phyloP scores from a whole-genome alignment of 2,797 vertebrate genomes.

The Epinephelus awoara region DNA sequence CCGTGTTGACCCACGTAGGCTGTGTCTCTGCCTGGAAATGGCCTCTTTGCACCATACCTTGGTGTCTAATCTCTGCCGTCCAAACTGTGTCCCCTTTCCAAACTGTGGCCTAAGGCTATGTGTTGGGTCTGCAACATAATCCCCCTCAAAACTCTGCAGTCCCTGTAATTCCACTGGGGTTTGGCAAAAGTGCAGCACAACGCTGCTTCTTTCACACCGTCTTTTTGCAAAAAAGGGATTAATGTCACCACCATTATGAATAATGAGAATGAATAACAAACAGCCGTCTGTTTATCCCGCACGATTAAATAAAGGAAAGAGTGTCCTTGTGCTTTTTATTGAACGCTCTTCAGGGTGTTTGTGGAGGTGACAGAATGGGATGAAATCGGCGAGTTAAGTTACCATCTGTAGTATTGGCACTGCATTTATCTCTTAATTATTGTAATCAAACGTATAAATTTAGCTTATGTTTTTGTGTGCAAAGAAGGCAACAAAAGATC shows the following conservation, averaged over 20 bases:
- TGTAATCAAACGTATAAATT: not conserved
- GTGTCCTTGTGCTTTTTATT: conserved; percentile 54
- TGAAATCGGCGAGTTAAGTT: conserved; percentile 23
- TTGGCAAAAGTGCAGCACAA: conserved; percentile 57
- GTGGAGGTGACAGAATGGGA: conserved; percentile 39
- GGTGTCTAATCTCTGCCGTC: conserved; percentile 82
- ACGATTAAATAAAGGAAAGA: conserved; percentile 59
- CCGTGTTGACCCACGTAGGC: conserved; percentile 50
- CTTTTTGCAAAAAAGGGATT: conserved; percentile 74
- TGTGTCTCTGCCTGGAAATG: conserved; percentile 56
- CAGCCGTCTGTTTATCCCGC: conserved; percentile 75
- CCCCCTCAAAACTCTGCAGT: conserved; percentile 70
- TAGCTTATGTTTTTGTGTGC: not conserved
- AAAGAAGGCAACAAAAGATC: not conserved
- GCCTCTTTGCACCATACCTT: conserved; percentile 53
- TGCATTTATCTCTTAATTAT: conserved; percentile 24
- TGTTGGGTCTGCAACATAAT: conserved; percentile 78
- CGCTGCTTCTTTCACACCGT: conserved; percentile 69
- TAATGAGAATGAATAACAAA: conserved; percentile 79
- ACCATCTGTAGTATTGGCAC: conserved; percentile 9
- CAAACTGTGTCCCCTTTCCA: conserved; percentile 77
- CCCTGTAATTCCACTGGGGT: conserved; percentile 76
- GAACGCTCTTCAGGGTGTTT: conserved; percentile 37
- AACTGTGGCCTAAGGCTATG: conserved; percentile 80
- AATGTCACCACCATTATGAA: conserved; percentile 74